These are phyloP conservation scores for Lutjanus campechanus DNA, from an alignment of 2,797 vertebrate species.

Conservation along the genomic window DNA sequence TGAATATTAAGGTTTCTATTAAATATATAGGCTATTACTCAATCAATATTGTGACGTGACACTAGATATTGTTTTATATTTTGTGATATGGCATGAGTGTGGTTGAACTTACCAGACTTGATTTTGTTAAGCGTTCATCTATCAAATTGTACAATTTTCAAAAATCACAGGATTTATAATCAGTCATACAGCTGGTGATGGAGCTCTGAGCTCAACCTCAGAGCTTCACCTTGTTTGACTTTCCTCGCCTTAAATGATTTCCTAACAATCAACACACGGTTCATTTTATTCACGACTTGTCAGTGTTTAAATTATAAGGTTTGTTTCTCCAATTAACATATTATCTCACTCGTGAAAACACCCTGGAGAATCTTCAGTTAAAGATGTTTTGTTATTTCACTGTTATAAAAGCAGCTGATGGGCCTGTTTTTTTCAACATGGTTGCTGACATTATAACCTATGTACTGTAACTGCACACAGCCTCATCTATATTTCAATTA, in stretches of 20 bases:
- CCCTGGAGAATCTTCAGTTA: neutral
- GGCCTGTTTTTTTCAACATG: neutral
- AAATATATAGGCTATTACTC: too few species aligned
- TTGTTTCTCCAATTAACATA: slow-evolving; percentile 15
- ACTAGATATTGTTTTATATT: too few species aligned
- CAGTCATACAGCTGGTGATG: slow-evolving; percentile 6
- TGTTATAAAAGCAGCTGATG: slow-evolving; percentile 20
- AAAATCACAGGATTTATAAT: neutral
- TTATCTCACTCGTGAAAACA: slow-evolving; percentile 18
- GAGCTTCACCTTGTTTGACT: slow-evolving; percentile 30
- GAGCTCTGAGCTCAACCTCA: neutral
- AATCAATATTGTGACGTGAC: too few species aligned
- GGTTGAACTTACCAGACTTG: neutral
- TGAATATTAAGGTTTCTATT: too few species aligned
- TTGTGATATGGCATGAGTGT: too few species aligned
- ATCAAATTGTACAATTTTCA: neutral
- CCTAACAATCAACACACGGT: neutral
- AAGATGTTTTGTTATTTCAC: slow-evolving; percentile 1
- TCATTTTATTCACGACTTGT: slow-evolving; percentile 9
- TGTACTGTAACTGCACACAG: too few species aligned
- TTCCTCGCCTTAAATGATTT: slow-evolving; percentile 28
- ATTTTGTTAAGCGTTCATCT: neutral
- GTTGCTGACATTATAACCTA: too few species aligned
- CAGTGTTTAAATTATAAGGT: slow-evolving; percentile 34
- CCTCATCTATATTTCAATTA: too few species aligned